A percentile compares a stretch with the other conserved stretches of the same genome.
Conservation (phyloP, 2,888 invertebrate species). For the Brachynemurus nebulosus region DNA sequence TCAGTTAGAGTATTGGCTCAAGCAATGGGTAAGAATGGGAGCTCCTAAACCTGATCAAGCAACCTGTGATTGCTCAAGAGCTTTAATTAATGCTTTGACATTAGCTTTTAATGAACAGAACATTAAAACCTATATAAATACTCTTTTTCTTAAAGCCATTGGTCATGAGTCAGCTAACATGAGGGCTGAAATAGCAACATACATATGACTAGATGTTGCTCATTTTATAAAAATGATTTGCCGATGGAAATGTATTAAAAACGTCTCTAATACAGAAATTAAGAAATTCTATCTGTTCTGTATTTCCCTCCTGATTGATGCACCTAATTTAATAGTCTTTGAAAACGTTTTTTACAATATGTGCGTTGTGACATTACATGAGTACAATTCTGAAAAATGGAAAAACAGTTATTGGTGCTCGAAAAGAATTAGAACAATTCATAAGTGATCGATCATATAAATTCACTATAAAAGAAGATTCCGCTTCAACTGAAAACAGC, state of each 20-base stretch:
- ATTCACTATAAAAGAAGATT: not conserved
- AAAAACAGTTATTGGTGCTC: not conserved
- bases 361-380: not conserved
- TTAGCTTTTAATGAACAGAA: not conserved
- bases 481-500: too few relatives aligned
- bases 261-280: not conserved
- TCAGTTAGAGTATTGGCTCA: not conserved
- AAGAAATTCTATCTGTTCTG: not conserved
- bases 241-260: not conserved
- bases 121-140: not conserved
- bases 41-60: not conserved
- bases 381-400: not conserved
- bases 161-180: not conserved
- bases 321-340: not conserved
- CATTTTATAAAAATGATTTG: not conserved
- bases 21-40: not conserved
- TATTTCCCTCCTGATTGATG: not conserved
- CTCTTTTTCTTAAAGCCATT: not conserved
- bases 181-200: not conserved
- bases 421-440: not conserved
- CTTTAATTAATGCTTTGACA: not conserved
- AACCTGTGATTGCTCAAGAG: not conserved
- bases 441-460: not conserved
- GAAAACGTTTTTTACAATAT: not conserved
- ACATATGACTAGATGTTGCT: not conserved